Conservation (phyloP, 2,888 invertebrate species). For the Acronicta alni region DNA sequence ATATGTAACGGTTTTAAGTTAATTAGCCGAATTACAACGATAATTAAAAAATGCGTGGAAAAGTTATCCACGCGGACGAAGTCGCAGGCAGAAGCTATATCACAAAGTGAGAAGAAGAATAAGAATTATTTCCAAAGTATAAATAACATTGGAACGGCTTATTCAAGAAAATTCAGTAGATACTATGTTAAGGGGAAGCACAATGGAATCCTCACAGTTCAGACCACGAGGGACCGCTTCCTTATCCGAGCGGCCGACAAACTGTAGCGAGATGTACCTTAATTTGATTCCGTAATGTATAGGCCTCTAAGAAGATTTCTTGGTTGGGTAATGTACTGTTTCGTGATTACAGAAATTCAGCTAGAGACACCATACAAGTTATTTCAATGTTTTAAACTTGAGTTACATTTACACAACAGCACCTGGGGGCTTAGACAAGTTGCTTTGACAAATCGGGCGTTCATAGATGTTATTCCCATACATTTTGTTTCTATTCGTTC, state of each 20-base stretch:
- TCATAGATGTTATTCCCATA: no score
- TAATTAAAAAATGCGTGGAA: no score
- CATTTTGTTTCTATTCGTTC: no score
- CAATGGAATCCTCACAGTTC: slow-evolving; percentile 32
- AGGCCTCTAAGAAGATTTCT: slow-evolving; percentile 51
- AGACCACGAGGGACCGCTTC: slow-evolving; percentile 49
- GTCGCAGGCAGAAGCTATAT: no score
- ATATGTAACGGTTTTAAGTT: no score
- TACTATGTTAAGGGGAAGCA: slow-evolving; percentile 19
- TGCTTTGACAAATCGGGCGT: no score
- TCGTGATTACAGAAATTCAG: slow-evolving; percentile 31
- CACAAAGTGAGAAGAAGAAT: no score
- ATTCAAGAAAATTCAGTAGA: slow-evolving; percentile 34
- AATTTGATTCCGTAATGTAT: slow-evolving; percentile 53
- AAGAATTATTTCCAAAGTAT: slow-evolving; percentile 4
- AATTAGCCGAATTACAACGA: no score
- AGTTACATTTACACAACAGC: no score
- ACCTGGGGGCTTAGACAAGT: no score
- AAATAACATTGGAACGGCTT: slow-evolving; percentile 20
- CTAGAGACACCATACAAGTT: neutral
- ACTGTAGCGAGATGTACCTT: slow-evolving; percentile 53
- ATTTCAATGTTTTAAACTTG: no score
- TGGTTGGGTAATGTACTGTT: slow-evolving; percentile 33
- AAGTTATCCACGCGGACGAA: no score
- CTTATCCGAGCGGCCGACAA: slow-evolving; percentile 46